These are phyloP conservation scores for Portunus trituberculatus DNA, from an alignment of 1,140 invertebrate genomes.

Conservation along the genomic window DNA sequence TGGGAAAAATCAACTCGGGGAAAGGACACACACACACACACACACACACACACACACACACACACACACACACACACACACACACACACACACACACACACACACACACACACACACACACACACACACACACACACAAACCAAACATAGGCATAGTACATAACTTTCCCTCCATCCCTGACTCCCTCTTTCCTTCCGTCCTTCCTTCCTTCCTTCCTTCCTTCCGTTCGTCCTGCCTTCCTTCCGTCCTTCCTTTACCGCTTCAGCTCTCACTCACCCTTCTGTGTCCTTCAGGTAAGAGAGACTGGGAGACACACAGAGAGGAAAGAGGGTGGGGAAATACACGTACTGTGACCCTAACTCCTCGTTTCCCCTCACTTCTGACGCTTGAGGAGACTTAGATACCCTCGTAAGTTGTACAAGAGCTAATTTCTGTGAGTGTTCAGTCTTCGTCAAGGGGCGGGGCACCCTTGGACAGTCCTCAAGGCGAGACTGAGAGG, in stretches of 20 bases:
- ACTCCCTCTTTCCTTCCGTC: no score
- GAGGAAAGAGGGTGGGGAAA: background rate
- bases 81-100: no score
- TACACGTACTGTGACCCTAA: background rate
- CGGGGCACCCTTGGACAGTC: background rate
- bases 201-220: background rate
- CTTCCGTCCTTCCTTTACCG: background rate
- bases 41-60: no score
- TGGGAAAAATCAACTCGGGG: no score
- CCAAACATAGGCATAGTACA: background rate
- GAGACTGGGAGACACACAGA: no score
- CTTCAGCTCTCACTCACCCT: background rate
- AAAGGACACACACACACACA: no score
- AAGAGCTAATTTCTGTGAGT: constrained; percentile 13
- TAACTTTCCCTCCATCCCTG: no score
- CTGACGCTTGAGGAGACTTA: constrained; percentile 20
- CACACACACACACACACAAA: background rate
- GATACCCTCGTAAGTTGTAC: background rate
- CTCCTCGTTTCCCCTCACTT: constrained; percentile 18
- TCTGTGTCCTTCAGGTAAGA: no score
- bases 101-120: background rate
- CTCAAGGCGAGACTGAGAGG: background rate
- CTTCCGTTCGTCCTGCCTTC: background rate
- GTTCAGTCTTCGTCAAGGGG: background rate
- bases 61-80: no score